Evolutionary conservation across 2,113 vertebrate genomes (phyloP).

Genomic region (Glaucomys volans): DNA sequence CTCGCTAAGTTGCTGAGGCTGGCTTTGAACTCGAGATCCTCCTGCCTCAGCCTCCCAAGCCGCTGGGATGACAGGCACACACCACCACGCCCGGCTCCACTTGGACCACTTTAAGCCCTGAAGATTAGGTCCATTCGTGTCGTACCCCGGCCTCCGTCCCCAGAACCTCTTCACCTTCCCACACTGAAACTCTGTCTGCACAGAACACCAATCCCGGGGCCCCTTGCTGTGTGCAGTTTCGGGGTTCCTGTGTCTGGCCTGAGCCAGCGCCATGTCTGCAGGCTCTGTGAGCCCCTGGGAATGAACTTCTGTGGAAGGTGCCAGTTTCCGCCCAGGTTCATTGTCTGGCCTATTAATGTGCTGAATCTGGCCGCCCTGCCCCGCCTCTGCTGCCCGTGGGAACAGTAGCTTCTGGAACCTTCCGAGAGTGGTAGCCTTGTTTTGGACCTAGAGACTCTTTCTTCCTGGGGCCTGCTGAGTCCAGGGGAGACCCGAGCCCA

Average conservation of each 20-base stretch:
- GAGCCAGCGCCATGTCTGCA: background rate
- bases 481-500: background rate
- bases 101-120: no score
- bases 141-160: no score
- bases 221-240: background rate
- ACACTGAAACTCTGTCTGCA: background rate
- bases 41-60: no score
- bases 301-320: background rate
- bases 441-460: background rate
- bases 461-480: background rate
- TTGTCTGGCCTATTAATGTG: background rate
- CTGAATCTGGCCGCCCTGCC: background rate
- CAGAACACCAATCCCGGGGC: no score
- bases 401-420: background rate
- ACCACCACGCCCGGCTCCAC: no score
- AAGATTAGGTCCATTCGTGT: no score
- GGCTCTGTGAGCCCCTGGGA: accelerated
- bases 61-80: no score
- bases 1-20: no score
- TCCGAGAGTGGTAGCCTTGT: background rate
- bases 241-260: background rate
- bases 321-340: background rate
- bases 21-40: no score
- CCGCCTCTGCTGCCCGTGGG: background rate
- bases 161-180: background rate